Evolutionary conservation across 2,888 invertebrate genomes (phyloP), one percentile per base, ranked within the genome.

Genomic region (Labia minor): DNA sequence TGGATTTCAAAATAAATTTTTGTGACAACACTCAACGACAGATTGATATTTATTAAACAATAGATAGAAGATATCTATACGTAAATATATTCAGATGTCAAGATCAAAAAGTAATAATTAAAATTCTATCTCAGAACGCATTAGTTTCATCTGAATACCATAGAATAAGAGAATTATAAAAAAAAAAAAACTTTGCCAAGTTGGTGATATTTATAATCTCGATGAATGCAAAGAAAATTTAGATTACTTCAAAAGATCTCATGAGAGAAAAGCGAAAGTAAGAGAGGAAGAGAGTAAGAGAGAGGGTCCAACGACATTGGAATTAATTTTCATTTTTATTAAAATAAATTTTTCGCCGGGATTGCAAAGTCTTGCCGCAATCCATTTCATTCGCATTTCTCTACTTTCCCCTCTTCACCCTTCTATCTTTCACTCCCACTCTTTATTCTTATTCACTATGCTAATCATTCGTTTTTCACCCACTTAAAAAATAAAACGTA

Each of bases 281-380:
- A 14, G 16, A 10, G 16, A 14, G 49, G 16, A 10, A 14, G 16
- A 49, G 49, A 49, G 33, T 8, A 11, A 33, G 33, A 33, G 49
- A 14, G 49, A 4, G 8, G 2, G 49, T 8, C n/a, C 14, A 14
- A 49, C 16, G 49, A 49, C 49, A 16, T 49, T 49, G 16, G 49
- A 49, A 49, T 49, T 49, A 49, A 49, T 49, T 49, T 49, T 49
- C 49, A 49, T 49, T 49, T 49, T 49, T 49, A 49, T 49, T 49
- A 49, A 49, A 49, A 49, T 49, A 49, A 49, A 49, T 49, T 49
- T 16, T 49, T n/a, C n/a, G 49, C 14, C 49, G n/a, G 49, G 16
- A n/a, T 49, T 49, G 2, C 3, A 49, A 49, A 49, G n/a, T 10
- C 49, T n/a, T n/a, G n/a, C n/a, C n/a, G n/a, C n/a, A n/a, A n/a